Evolutionary conservation across 2,888 invertebrate genomes (phyloP).

Genomic region (Plagiodera versicolora): DNA sequence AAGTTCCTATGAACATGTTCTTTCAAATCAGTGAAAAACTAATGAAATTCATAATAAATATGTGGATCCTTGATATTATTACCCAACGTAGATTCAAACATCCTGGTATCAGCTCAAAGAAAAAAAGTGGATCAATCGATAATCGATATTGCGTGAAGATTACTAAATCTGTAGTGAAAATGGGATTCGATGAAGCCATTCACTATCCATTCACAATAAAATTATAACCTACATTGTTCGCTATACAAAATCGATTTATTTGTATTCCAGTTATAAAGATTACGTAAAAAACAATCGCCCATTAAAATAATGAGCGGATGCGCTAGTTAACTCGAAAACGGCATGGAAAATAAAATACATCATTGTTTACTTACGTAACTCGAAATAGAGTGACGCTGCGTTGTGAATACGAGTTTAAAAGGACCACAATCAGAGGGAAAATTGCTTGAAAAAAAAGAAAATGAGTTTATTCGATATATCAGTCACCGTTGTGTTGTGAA

Average conservation of each 20-base stretch:
- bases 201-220: background rate
- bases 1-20: too few relatives aligned
- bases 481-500: background rate
- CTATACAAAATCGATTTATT: conserved; percentile 23
- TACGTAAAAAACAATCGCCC: conserved; percentile 27
- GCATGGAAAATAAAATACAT: conserved; percentile 11
- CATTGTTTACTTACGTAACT: conserved; percentile 24
- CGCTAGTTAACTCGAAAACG: conserved; percentile 21
- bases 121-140: too few relatives aligned
- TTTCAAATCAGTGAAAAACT: too few relatives aligned
- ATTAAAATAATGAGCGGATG: conserved; percentile 28
- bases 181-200: background rate
- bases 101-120: too few relatives aligned
- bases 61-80: too few relatives aligned
- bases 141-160: too few relatives aligned
- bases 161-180: too few relatives aligned
- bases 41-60: too few relatives aligned
- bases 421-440: background rate
- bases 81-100: too few relatives aligned
- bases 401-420: background rate
- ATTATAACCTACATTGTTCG: background rate
- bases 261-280: conserved; percentile 15
- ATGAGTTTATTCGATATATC: background rate
- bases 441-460: background rate
- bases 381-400: conserved; percentile 1